These are phyloP conservation scores for Campoplex capitator DNA, from an alignment of 2,888 invertebrate species.

Conservation along the genomic window DNA sequence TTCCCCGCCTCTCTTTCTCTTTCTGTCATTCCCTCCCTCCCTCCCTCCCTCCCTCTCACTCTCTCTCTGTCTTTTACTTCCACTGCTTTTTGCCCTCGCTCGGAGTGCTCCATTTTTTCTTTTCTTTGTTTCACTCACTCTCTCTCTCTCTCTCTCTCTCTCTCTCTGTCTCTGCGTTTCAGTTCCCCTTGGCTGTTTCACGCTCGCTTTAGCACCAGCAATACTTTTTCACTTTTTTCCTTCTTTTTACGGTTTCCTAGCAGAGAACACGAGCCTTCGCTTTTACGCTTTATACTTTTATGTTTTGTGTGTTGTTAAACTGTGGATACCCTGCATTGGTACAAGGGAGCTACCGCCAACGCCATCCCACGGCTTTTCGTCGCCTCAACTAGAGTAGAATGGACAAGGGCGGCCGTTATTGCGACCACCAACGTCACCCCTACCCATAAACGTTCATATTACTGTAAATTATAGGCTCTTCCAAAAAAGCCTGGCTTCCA, in stretches of 20 bases:
- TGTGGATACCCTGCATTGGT: slow-evolving; percentile 57
- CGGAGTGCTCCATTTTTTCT: slow-evolving; percentile 63
- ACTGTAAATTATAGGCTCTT: slow-evolving; percentile 35
- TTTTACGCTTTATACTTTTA: slow-evolving; percentile 50
- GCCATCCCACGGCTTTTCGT: slow-evolving; percentile 61
- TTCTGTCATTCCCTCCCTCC: slow-evolving; percentile 17
- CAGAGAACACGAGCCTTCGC: slow-evolving; percentile 61
- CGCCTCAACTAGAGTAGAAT: slow-evolving; percentile 36
- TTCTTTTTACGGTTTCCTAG: slow-evolving; percentile 61
- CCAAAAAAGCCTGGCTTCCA: slow-evolving; percentile 11
- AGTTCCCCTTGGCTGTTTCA: slow-evolving; percentile 61
- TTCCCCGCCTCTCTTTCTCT: slow-evolving; percentile 25
- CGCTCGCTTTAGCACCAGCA: slow-evolving; percentile 63
- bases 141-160: slow-evolving; percentile 63
- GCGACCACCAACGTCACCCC: slow-evolving; percentile 52
- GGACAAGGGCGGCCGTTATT: slow-evolving; percentile 43
- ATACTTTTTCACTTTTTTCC: slow-evolving; percentile 56
- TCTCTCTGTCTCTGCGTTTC: slow-evolving; percentile 63
- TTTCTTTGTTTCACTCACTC: slow-evolving; percentile 63
- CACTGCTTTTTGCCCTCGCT: slow-evolving; percentile 47
- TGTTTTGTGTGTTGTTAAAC: slow-evolving; percentile 60
- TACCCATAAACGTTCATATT: slow-evolving; percentile 36
- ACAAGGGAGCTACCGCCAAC: slow-evolving; percentile 48
- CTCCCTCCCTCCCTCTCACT: not conserved
- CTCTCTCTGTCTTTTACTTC: slow-evolving; percentile 13